Evolutionary conservation across 2,113 vertebrate species (phyloP).

Genomic region (Arizona elegans): DNA sequence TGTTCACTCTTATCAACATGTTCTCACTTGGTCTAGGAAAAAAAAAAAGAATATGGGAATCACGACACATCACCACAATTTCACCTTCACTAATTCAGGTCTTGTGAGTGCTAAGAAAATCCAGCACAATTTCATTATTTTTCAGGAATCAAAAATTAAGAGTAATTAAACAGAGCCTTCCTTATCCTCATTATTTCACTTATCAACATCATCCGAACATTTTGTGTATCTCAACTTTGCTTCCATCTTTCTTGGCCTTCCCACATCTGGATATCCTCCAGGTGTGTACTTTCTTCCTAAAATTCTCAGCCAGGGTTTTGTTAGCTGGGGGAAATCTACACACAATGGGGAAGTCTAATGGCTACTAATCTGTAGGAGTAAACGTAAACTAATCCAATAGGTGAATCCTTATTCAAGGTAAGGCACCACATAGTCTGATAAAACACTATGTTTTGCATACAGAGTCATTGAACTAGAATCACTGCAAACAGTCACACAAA

Average conservation of each 20-base stretch:
- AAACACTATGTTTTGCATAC: background rate
- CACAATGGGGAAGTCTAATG: background rate
- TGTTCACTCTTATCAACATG: constrained; percentile 98
- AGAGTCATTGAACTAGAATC: background rate
- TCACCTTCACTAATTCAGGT: background rate
- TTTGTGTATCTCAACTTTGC: background rate
- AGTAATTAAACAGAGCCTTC: background rate
- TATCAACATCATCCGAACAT: background rate
- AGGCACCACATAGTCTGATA: background rate
- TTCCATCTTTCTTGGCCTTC: background rate
- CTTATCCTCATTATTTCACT: background rate
- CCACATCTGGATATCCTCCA: background rate
- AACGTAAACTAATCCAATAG: background rate
- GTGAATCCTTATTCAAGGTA: background rate
- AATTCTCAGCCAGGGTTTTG: background rate
- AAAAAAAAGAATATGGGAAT: constrained; percentile 31
- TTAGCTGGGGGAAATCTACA: background rate
- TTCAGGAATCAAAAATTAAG: background rate
- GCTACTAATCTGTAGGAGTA: background rate
- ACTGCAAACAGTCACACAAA: background rate
- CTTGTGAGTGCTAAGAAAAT: background rate
- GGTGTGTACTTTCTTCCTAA: background rate
- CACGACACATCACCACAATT: constrained; percentile 4
- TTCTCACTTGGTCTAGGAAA: constrained; percentile 92
- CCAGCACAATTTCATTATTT: background rate